Evolutionary conservation across 2,888 invertebrate genomes (phyloP), one percentile per base, ranked within the genome.

Genomic region (Hedychridium roseum): DNA sequence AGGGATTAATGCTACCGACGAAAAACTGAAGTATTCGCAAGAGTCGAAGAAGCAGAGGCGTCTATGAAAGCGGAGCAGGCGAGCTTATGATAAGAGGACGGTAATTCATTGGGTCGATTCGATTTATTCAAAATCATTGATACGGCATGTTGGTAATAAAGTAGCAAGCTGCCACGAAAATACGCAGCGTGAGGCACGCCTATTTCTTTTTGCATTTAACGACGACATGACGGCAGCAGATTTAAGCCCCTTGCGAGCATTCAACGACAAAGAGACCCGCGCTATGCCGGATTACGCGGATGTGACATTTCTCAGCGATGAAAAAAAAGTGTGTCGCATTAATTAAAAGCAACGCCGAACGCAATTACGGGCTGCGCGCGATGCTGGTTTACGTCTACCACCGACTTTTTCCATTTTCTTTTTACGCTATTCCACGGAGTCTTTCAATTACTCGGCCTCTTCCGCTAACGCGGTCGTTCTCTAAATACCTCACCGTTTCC

Each of bases 321-420:
- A 60, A 68, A 52, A 68, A 73, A 71, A 74, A 73, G 69, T 71
- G 65, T 71, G 73, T 73, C 73, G 71, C 71, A 75, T 74, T 75
- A 75, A 75, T 75, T 75, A 76, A 74, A 75, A 67, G 54, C 66
- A 50, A 52, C 67, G 59, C 58, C 57, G 62, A 65, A 58, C 63
- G 63, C 59, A 63, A 63, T 63, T 63, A 63, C 63, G 54, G 48
- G 46, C 36, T 46, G 50, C 44, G 43, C 57, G 53, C 46, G 42
- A 31, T 27, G 55, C 52, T 47, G 49, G 50, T 61, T 60, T 61
- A 57, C 32, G 36, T 52, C 47, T 64, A n/a, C 50, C 46, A 52
- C 50, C 40, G 44, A 54, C 49, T 47, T 50, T 52, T 39, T 27
- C n/a, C 50, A 53, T 41, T 42, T 49, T 17, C 27, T n/a, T 31